Conservation (phyloP, 1,140 invertebrate genomes). For the Drosophila pachea region DNA sequence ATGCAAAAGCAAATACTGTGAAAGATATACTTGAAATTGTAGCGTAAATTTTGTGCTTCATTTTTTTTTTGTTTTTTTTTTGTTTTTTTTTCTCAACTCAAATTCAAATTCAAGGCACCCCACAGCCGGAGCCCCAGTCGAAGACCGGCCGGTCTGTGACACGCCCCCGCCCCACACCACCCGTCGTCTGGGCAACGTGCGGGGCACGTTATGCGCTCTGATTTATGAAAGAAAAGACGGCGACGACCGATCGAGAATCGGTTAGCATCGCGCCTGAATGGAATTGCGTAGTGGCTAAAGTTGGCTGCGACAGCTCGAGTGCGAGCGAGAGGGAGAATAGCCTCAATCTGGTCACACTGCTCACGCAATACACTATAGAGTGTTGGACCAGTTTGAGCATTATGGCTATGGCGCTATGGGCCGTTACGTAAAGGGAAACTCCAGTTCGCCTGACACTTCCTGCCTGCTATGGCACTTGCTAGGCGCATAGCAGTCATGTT, state of each 20-base stretch:
- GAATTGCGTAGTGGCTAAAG: conserved; percentile 47
- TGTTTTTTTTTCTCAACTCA: conserved; percentile 36
- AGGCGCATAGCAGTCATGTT: no score
- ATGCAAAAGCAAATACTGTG: conserved; percentile 16
- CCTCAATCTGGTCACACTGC: background rate
- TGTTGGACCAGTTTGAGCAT: no score
- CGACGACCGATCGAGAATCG: conserved; percentile 32
- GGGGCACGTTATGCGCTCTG: conserved; percentile 46
- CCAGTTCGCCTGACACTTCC: no score
- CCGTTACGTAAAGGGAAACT: no score
- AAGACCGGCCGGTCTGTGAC: background rate
- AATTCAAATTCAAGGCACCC: conserved; percentile 34
- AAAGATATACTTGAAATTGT: conserved; percentile 32
- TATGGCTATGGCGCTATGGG: no score
- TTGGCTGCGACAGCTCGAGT: background rate
- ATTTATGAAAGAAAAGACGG: conserved; percentile 53
- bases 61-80: no score
- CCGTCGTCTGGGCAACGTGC: conserved; percentile 2
- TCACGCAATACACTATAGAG: conserved; percentile 8
- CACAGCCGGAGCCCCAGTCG: background rate
- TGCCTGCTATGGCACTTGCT: no score
- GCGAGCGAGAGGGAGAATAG: background rate
- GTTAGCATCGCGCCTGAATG: conserved; percentile 45
- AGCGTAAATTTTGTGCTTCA: no score
- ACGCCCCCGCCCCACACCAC: background rate